phyloP scores from a whole-genome alignment of 2,113 vertebrate genomes.

The Lampris incognitus region DNA sequence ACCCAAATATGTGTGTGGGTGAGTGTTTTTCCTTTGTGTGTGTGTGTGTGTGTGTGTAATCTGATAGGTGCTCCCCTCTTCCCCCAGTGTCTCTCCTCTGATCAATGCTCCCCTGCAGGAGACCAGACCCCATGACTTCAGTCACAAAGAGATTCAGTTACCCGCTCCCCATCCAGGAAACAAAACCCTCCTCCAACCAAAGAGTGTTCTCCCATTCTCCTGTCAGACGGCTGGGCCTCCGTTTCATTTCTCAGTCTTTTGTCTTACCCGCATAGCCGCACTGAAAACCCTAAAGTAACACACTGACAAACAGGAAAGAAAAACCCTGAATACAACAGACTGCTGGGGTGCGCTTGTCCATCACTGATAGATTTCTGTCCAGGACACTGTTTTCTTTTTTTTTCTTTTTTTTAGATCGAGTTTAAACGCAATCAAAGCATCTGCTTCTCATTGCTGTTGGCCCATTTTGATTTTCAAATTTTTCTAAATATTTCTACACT shows the following conservation, averaged over 20 bases:
- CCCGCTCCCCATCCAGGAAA: slow-evolving; percentile 71
- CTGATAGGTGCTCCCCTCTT: slow-evolving; percentile 67
- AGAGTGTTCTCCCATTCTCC: slow-evolving; percentile 57
- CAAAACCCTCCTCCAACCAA: slow-evolving; percentile 64
- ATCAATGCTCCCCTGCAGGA: slow-evolving; percentile 80
- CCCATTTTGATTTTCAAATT: too few species aligned
- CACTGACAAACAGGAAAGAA: neutral
- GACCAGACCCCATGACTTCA: slow-evolving; percentile 78
- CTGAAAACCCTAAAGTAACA: slow-evolving; percentile 22
- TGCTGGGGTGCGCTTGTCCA: neutral
- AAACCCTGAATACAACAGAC: neutral
- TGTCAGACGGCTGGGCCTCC: slow-evolving; percentile 41
- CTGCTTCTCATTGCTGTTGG: too few species aligned
- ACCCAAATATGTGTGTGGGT: slow-evolving; percentile 3
- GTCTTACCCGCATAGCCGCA: slow-evolving; percentile 29
- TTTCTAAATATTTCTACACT: too few species aligned
- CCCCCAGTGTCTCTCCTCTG: slow-evolving; percentile 63
- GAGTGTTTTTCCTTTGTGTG: neutral
- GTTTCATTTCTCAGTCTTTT: slow-evolving; percentile 58
- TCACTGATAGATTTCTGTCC: neutral
- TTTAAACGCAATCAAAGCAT: too few species aligned
- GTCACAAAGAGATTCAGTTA: slow-evolving; percentile 79
- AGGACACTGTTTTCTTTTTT: neutral
- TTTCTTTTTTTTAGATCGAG: too few species aligned
- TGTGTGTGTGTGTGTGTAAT: slow-evolving; percentile 49